A percentile compares a stretch with the other conserved stretches of the same genome.
phyloP scores from a whole-genome alignment of 2,888 invertebrate genomes.

The Fragum sueziense region DNA sequence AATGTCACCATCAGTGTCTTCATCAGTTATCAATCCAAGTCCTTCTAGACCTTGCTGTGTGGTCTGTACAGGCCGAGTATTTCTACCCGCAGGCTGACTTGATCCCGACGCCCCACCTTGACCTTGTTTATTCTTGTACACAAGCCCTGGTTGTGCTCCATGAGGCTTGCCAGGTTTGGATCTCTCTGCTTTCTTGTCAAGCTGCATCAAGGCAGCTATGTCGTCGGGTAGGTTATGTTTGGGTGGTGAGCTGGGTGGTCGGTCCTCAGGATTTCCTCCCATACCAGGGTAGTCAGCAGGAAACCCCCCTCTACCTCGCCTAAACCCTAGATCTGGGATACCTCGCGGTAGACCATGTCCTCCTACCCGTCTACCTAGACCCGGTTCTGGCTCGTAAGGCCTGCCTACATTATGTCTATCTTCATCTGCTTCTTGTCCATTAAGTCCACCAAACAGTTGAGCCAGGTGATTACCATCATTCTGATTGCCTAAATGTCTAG shows the following conservation, averaged over 20 bases:
- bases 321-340: background rate
- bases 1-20: conserved; percentile 5
- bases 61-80: background rate
- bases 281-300: background rate
- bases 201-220: background rate
- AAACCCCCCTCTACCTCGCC: background rate
- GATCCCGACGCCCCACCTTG: background rate
- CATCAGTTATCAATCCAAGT: conserved; percentile 8
- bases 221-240: background rate
- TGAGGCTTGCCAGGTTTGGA: background rate
- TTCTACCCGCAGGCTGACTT: background rate
- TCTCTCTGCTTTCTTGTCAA: background rate
- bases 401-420: background rate
- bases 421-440: background rate
- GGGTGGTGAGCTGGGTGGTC: background rate
- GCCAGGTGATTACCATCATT: too few species aligned
- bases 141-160: background rate
- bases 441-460: too few species aligned
- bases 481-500: background rate
- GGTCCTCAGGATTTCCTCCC: background rate
- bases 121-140: background rate
- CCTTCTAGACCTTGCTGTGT: background rate
- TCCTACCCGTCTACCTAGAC: background rate
- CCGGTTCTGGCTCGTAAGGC: background rate
- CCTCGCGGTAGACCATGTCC: background rate